Evolutionary conservation across 2,113 vertebrate species (phyloP).

Genomic region (Odobenus rosmarus): DNA sequence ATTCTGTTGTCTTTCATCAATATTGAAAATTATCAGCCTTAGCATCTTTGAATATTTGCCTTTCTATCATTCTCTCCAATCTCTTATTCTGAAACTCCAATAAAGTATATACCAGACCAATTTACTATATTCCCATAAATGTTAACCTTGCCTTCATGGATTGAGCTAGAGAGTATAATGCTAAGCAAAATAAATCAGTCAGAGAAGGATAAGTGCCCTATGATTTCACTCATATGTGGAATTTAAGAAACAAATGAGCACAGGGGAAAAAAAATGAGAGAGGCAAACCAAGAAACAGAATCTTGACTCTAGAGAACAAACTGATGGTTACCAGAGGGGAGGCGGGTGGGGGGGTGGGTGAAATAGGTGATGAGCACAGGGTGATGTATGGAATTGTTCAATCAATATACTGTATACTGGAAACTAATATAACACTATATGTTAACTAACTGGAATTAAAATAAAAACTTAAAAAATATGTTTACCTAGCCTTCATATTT

Average conservation of each 20-base stretch:
- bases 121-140: not conserved
- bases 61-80: not conserved
- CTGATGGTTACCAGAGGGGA: not conserved
- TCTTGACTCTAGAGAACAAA: not conserved
- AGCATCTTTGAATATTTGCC: not conserved
- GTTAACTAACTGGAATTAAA: not conserved
- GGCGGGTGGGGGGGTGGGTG: not conserved
- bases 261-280: not conserved
- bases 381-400: not conserved
- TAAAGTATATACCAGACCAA: not conserved
- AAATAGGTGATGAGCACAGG: not conserved
- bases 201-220: not conserved
- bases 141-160: not conserved
- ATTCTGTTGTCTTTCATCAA: not conserved
- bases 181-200: not conserved
- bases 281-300: not conserved
- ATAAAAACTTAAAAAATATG: not conserved
- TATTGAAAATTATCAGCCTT: not conserved
- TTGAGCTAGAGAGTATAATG: not conserved
- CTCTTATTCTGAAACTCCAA: not conserved
- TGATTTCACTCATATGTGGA: not conserved
- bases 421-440: not conserved
- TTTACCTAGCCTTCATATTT: not conserved
- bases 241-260: not conserved
- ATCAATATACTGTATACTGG: not conserved